Conservation (phyloP, 2,113 vertebrate genomes). For the Girardinichthys multiradiatus region DNA sequence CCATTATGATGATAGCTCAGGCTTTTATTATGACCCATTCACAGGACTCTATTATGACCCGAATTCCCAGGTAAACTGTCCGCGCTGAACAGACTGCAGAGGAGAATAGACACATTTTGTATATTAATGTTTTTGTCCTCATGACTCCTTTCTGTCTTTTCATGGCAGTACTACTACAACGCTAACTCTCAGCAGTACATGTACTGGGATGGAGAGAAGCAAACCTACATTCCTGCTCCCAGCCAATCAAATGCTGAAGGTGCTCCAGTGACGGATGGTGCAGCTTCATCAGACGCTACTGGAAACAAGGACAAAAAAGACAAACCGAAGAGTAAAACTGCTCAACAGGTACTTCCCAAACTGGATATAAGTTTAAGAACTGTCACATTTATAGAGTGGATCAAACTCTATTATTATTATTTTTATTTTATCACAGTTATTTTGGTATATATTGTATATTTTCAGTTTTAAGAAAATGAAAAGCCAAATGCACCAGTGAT, state of each 20-base stretch:
- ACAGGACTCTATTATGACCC: conserved; percentile 92
- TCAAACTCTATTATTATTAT: too few relatives aligned
- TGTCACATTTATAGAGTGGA: neutral
- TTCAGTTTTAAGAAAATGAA: too few relatives aligned
- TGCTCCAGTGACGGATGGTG: conserved; percentile 20
- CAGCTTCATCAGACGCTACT: conserved; percentile 70
- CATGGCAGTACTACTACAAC: conserved; percentile 89
- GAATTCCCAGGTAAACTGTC: conserved; percentile 85
- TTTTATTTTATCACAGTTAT: too few relatives aligned
- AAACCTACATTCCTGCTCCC: conserved; percentile 84
- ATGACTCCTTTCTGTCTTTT: neutral
- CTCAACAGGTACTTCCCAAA: conserved; percentile 83
- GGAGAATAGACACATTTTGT: neutral
- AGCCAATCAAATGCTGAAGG: conserved; percentile 71
- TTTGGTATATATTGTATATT: too few relatives aligned
- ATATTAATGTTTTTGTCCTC: neutral
- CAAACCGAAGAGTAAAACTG: conserved; percentile 90
- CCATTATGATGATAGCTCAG: conserved; percentile 89
- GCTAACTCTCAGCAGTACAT: conserved; percentile 88
- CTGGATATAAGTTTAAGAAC: neutral
- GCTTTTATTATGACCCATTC: conserved; percentile 89
- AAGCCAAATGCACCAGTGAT: neutral
- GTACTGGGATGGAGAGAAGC: conserved; percentile 90
- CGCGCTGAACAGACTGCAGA: neutral
- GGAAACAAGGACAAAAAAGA: conserved; percentile 88